Base-by-base conservation (phyloP, 2,113 vertebrate species). In the Merops nubicus region DNA sequence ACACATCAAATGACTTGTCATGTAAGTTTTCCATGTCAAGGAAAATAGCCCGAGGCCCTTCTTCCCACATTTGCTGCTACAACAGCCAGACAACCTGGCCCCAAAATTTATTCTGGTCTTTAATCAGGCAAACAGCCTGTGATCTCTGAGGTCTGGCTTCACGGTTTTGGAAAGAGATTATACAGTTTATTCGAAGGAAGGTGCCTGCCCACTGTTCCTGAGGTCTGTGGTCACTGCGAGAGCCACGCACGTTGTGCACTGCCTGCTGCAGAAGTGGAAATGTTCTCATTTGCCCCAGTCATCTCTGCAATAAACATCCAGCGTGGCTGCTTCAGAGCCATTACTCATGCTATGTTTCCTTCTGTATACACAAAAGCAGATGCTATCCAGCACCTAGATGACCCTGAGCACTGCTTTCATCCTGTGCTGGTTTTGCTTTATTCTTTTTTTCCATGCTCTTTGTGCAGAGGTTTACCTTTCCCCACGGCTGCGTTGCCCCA, bases 1-100 rank as follows among this genome's bases (percentile, higher is more conserved):
- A 91, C 96, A 92, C 95, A 96, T 96, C 95, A 96, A 95, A 86
- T 76, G 74, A 89, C 81, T 65, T 96, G 93, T 95, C 91, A 81
- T 72, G 85, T 88, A 96, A 96, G 83, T 97, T 92, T 96, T 86
- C 85, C 72, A 16, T 89, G 96, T 96, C 96, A 94, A 91, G 92
- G 83, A 92, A 95, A 97, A 97, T 75, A 96, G 93, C 95, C 94
- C 1, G 31, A 91, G 92, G 92, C 91, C 70, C 15, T 94, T 91
- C 88, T 89, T 94, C 76, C 86, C 92, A 91, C 87, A 84, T 92
- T 97, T 78, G 89, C 92, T 88, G 88, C 60, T 94, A 78, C 60
- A 85, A 64, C 91, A 94, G 83, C 80, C 91, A 91, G 90, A 91
- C 95, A 96, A 93, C 91, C 95, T 95, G 93, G 96, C 40, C 86